Base-by-base conservation (phyloP, 2,888 invertebrate species). In the Drosophila affinis region DNA sequence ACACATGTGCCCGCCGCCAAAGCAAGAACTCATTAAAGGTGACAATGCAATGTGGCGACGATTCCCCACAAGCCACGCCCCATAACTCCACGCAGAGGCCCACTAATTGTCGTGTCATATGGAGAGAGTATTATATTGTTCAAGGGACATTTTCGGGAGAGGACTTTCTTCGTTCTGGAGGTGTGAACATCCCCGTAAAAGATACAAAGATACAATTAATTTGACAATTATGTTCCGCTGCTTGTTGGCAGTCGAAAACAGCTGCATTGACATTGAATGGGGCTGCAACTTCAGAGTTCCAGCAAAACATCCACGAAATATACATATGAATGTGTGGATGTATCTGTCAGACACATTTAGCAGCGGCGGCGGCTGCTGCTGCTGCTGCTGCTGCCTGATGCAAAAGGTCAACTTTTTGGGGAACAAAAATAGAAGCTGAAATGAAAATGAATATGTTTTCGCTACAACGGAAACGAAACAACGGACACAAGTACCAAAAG, bases 221-320 rank as follows among this genome's bases (percentile, higher is more conserved):
- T 77, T 82, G 82, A 82, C 57, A 51, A 17, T 29, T 39, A 55
- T 56, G 44, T 45, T 10, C 18, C 32, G 68, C 55, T 75, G 53
- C 57, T 54, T 74, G 53, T 58, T 64, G 71, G 69, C 59, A 75
- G 64, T 71, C 71, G 72, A 68, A 60, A 83, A 81, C 84, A 84
- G 84, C 84, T 88, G 84, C 84, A 81, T 76, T 84, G 84, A 87
- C 84, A 84, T 88, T 88, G 84, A 88, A 79, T 73, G 49, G 52
- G 49, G 59, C 52, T 52, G 0, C 27, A 18, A n/a, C 29, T 17
- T 12, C 27, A 9, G 52, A 18, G 21, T 9, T 27, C 17, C 27
- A 9, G 51, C 12, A 1, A 44, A 48, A 64, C 64, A 34, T 46
- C 45, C 68, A 24, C 34, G 2, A 39, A 39, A 14, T 39, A 6